A percentile compares a stretch with the other conserved stretches of the same genome.
These are phyloP conservation scores for Candoia aspera DNA, from an alignment of 2,113 vertebrate species.

Conservation along the genomic window DNA sequence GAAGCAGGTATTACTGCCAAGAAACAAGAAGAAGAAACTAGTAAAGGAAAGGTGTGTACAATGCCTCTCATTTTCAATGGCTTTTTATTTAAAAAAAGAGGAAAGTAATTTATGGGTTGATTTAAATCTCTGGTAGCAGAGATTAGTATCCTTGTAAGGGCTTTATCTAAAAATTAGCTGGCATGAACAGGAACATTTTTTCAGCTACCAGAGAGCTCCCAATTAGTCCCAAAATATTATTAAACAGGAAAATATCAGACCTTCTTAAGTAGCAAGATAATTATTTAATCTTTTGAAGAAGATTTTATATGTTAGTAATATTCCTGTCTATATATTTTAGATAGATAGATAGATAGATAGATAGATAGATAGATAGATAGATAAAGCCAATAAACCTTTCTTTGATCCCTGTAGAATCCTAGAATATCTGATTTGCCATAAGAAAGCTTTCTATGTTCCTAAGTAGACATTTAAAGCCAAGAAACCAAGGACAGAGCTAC, in stretches of 20 bases:
- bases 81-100: constrained; percentile 53
- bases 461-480: neutral
- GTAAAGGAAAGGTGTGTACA: constrained; percentile 49
- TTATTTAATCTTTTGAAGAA: neutral
- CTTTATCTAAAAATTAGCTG: neutral
- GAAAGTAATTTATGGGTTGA: constrained; percentile 56
- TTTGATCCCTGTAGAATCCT: neutral
- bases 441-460: neutral
- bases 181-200: neutral
- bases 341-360: too few relatives aligned
- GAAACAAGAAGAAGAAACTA: constrained; percentile 49
- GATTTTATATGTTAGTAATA: constrained; percentile 7
- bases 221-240: constrained; percentile 4
- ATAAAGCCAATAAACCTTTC: neutral
- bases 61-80: constrained; percentile 55
- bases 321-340: neutral
- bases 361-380: too few relatives aligned
- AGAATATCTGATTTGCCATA: neutral
- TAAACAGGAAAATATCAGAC: neutral
- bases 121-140: constrained; percentile 46
- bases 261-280: neutral
- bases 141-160: constrained; percentile 18
- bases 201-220: neutral
- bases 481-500: neutral
- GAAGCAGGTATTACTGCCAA: constrained; percentile 57